A percentile compares a stretch with the other conserved stretches of the same genome.
Conservation (phyloP, 1,140 invertebrate species). For the Kradibia gibbosae region DNA sequence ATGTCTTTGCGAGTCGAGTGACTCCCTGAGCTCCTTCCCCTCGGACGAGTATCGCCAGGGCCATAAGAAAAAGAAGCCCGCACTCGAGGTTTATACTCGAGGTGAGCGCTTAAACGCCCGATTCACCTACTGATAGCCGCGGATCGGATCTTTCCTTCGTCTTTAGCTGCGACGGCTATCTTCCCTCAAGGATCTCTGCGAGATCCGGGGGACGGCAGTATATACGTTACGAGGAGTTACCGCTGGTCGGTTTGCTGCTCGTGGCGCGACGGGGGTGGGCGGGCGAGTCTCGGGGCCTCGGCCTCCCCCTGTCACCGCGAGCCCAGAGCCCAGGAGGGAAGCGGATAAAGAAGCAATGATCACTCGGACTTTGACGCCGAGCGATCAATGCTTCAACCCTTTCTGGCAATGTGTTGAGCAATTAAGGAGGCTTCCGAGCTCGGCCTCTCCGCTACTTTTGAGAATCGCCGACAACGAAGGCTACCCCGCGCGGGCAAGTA, state of each 20-base stretch:
- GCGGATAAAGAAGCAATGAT: not conserved
- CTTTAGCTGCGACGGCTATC: conserved; percentile 13
- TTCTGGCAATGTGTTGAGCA: conserved; percentile 15
- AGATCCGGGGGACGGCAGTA: conserved; percentile 2
- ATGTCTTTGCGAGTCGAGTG: conserved; percentile 2
- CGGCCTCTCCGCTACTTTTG: no score
- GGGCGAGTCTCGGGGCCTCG: no score
- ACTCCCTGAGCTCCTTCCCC: not conserved
- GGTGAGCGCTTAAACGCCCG: conserved; percentile 16
- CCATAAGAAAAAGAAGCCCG: conserved; percentile 7
- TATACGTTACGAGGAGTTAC: conserved; percentile 11
- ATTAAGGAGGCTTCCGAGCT: conserved; percentile 30
- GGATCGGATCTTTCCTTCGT: conserved; percentile 10
- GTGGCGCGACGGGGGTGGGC: no score
- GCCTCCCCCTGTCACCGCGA: no score
- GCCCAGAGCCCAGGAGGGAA: not conserved
- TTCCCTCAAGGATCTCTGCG: not conserved
- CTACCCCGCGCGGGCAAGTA: not conserved
- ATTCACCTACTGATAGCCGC: conserved; percentile 18
- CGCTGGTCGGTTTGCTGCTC: no score
- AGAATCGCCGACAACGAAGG: no score
- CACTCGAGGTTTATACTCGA: conserved; percentile 27
- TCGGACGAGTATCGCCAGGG: not conserved
- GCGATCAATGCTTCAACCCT: conserved; percentile 11
- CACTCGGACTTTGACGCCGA: not conserved